These are phyloP conservation scores for Tragelaphus buxtoni DNA, from an alignment of 2,113 vertebrate genomes.

Conservation along the genomic window DNA sequence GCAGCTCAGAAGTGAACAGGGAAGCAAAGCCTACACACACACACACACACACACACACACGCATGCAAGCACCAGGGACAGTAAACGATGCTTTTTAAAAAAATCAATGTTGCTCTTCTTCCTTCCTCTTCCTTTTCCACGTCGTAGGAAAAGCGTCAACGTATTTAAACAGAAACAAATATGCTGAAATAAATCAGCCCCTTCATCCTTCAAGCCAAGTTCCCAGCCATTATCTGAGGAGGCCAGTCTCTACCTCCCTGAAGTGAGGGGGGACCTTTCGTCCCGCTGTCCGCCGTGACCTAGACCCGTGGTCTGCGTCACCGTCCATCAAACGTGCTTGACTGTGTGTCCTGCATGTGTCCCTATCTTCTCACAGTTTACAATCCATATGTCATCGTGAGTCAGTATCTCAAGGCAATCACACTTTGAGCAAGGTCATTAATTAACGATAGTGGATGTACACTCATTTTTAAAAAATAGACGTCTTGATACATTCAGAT, in stretches of 20 bases:
- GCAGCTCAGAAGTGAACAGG: too few relatives aligned
- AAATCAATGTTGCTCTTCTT: too few relatives aligned
- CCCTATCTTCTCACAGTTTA: not conserved
- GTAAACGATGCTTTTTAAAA: too few relatives aligned
- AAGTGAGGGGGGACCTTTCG: fast-evolving
- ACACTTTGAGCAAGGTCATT: too few relatives aligned
- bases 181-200: not conserved
- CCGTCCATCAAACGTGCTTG: not conserved
- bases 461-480: too few relatives aligned
- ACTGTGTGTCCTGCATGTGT: fast-evolving
- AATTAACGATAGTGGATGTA: too few relatives aligned
- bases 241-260: not conserved
- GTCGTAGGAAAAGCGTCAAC: not conserved
- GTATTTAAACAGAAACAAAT: constrained; percentile 19
- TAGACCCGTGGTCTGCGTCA: fast-evolving
- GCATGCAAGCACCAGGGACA: too few relatives aligned
- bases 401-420: too few relatives aligned
- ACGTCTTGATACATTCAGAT: too few relatives aligned
- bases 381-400: not conserved
- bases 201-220: not conserved
- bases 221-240: not conserved
- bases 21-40: too few relatives aligned
- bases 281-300: too few relatives aligned
- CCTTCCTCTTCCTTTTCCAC: not conserved
- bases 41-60: not conserved